Conservation (phyloP, 2,113 vertebrate species). For the Plotosus lineatus region DNA sequence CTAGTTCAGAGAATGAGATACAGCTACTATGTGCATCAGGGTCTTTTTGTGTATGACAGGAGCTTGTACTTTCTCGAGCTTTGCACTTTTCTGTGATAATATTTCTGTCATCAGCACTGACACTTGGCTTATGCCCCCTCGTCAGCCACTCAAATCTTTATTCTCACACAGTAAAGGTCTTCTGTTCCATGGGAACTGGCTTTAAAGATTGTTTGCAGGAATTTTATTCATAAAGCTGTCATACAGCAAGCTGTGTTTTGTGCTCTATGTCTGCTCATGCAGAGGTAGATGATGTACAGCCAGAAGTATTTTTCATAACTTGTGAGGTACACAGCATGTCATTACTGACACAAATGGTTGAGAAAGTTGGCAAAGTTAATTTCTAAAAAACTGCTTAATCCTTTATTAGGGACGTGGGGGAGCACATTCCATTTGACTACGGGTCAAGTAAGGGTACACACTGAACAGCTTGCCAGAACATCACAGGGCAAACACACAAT, state of each 20-base stretch:
- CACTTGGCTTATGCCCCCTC: background rate
- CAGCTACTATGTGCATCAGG: background rate
- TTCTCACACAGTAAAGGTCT: background rate
- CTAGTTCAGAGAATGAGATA: background rate
- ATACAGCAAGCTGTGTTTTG: background rate
- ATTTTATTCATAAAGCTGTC: background rate
- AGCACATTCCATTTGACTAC: too few species aligned
- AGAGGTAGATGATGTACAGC: background rate
- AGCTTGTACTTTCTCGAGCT: background rate
- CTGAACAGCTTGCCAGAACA: too few species aligned
- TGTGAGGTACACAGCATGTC: background rate
- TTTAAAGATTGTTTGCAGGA: background rate
- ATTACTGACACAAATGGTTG: background rate
- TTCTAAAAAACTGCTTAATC: too few species aligned
- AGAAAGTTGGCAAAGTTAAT: background rate
- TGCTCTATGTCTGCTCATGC: background rate
- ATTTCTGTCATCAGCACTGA: background rate
- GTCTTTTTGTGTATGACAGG: background rate
- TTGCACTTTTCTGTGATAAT: background rate
- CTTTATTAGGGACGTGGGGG: too few species aligned
- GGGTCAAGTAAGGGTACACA: too few species aligned
- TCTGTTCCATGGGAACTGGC: background rate
- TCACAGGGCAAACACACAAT: too few species aligned
- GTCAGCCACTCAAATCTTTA: background rate
- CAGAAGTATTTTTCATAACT: background rate